Evolutionary conservation across 2,888 invertebrate species (phyloP), one percentile per base, ranked within the genome.

Genomic region (Limnephilus marmoratus): DNA sequence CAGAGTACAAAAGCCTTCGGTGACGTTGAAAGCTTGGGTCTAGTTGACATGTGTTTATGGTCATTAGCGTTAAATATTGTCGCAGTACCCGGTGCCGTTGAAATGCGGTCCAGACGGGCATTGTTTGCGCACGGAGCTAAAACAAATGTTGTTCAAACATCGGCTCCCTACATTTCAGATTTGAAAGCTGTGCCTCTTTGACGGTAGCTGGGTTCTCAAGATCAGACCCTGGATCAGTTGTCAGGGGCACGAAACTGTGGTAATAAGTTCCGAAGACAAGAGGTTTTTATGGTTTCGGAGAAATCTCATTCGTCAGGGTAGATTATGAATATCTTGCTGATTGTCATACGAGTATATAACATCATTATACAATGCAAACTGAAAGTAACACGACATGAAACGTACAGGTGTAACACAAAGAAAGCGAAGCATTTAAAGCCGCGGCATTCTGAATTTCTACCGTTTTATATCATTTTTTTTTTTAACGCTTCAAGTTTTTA

Each of bases 111-210:
- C 90, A 31, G 41, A 45, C 81, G 85, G 34, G 68, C 86, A 85
- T 31, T 93, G 92, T 93, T 93, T 93, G 92, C 53, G 34, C 81
- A 82, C 45, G 86, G 34, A 81, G 90, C 91, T 90, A 87, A 93
- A 92, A 93, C 93, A 93, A 93, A 93, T 93, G 92, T 91, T 90
- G 87, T 88, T 81, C 85, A 93, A 93, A 93, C 87, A 93, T 89
- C 87, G 83, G 45, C 82, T 82, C 80, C 89, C 37, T 41, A 18
- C 49, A 13, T 86, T 83, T 45, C 45, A 45, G 86, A 41, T 49
- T 86, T 86, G 29, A 86, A 86, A 45, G 88, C 68, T 24, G 80
- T 81, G 68, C 37, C 80, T 83, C 86, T 86, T 86, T 86, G 86
- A 86, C 86, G 86, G 86, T 86, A 86, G 86, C 86, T 86, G 86